Base-by-base conservation (phyloP, 2,113 vertebrate genomes). In the Gallinago jamesoni region DNA sequence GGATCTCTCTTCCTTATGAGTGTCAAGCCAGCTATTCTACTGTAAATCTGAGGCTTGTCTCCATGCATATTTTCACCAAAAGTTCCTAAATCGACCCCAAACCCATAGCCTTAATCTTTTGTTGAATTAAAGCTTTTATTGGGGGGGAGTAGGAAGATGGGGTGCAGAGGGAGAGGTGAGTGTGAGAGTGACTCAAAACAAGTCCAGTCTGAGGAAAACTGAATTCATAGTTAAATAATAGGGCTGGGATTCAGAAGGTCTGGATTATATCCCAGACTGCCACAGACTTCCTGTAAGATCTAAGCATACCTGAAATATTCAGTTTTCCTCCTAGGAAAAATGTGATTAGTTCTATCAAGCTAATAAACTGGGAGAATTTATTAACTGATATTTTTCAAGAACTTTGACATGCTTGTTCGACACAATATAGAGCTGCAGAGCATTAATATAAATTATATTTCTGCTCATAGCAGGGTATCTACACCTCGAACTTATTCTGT, bases 301-400 rank as follows among this genome's bases (percentile, higher is more conserved):
- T 68, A 70, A 89, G 28, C 9, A 16, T 41, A 75, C 63, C 33
- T 91, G 23, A 89, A 91, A 59, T 41, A 66, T 4, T 63, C 56
- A 9, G 5, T 79, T 94, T 84, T 75, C 33, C 48, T 82, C 57
- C 35, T 68, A 85, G 28, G 21, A 87, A 84, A 90, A 89, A 74
- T 37, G 23, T 23, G 17, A 70, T 84, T 82, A 68, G 8, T 47
- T 82, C 62, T 76, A 68, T 68, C 56, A 59, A 60, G 35, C 18
- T 73, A 79, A 78, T 87, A 95, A 87, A 72, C 12, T 12, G 9
- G n/a, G 17, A 91, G 33, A 87, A 91, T 91, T 89, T 94, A 93
- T 78, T 70, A 82, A 24, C 48, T 60, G 39, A 20, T 76, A 75
- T 56, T 84, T 87, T 90, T 75, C 74, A 87, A 94, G 57, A 33